Base-by-base conservation (phyloP, 2,888 invertebrate genomes). In the Nomada lathburiana region DNA sequence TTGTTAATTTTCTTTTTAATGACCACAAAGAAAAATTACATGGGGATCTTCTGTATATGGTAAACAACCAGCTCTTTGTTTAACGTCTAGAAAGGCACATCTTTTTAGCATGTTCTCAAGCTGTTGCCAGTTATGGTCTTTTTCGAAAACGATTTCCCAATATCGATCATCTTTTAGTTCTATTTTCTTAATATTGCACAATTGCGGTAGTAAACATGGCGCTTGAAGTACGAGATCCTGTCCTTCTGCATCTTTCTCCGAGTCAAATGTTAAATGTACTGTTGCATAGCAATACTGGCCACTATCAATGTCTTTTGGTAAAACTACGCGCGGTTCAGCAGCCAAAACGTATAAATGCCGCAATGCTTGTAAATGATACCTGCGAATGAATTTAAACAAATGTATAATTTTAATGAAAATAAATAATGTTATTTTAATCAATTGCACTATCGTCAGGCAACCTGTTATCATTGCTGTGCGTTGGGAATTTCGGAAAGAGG, bases 361-460 rank as follows among this genome's bases (percentile, higher is more conserved):
- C 91, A 99, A 97, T 0, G 99, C 99, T 95, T 99, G 99, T 75
- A 99, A 95, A 93, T 99, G 99, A 93, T 99, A 99, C 87, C 98
- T 98, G 92, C 16, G 36, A 20, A 67, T 70, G 52, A 44, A 63
- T 70, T 53, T 65, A 53, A 76, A 47, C 29, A 53, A 26, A 67
- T 36, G 47, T 4, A 18, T 13, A 29, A 26, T 81, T 72, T 44
- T 20, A 42, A 63, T 16, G 3, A 5, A 7, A 42, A 36, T 1
- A 36, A 73, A 63, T 20, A 36, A 68, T 36, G 36, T 62, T 50
- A 36, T 68, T 60, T 16, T 52, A 52, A 16, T 36, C 36, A 9
- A 36, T 36, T 36, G 36, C 7, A 36, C 36, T 36, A 5, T 7
- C 36, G 36, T 7, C 36, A 36, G 36, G 26, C 60, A 90, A 98